Evolutionary conservation across 2,888 invertebrate genomes (phyloP).

Genomic region (Venustoraphidia nigricollis): DNA sequence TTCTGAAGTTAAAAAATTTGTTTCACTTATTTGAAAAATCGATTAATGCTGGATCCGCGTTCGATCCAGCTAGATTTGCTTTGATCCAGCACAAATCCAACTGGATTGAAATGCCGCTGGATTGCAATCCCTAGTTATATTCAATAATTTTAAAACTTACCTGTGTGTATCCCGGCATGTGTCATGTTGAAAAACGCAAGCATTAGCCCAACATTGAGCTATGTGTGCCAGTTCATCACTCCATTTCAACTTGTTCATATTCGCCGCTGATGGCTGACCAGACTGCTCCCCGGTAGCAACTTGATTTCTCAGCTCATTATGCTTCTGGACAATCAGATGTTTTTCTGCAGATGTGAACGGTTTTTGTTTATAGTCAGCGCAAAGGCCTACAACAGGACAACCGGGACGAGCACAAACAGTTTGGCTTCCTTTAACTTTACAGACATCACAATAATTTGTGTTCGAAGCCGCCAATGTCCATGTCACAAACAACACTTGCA

Average conservation of each 20-base stretch:
- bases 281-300: background rate
- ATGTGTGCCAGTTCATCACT: conserved; percentile 3
- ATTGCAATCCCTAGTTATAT: too few relatives aligned
- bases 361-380: background rate
- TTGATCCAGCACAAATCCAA: too few relatives aligned
- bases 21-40: too few relatives aligned
- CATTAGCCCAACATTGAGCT: conserved; percentile 6
- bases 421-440: background rate
- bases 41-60: too few relatives aligned
- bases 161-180: background rate
- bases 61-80: too few relatives aligned
- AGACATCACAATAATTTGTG: background rate
- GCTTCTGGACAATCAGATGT: background rate
- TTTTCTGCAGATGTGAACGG: background rate
- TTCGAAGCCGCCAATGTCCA: too few relatives aligned
- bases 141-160: too few relatives aligned
- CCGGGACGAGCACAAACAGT: background rate
- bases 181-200: conserved; percentile 1
- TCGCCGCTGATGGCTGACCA: background rate
- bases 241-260: background rate
- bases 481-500: too few relatives aligned
- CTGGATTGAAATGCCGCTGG: too few relatives aligned
- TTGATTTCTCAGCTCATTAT: background rate
- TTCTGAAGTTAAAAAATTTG: too few relatives aligned
- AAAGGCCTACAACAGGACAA: background rate